These are phyloP conservation scores for Ephestia elutella DNA, from an alignment of 1,140 invertebrate species.

Conservation along the genomic window DNA sequence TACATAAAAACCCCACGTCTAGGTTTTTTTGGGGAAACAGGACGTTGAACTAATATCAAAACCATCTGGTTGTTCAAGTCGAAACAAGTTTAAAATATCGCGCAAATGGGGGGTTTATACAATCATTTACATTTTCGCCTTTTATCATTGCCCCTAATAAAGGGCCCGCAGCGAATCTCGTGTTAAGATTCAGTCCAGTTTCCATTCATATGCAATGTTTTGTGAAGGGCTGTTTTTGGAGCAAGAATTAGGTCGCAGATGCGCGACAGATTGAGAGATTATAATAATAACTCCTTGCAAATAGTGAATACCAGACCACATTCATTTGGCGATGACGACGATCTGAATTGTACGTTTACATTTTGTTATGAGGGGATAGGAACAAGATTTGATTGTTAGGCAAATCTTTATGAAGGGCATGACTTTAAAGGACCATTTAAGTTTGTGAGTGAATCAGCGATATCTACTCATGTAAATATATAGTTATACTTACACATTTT, in stretches of 20 bases:
- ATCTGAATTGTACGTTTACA: neutral
- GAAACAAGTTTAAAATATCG: slow-evolving; percentile 33
- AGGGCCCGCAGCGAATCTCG: slow-evolving; percentile 66
- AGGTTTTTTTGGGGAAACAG: neutral
- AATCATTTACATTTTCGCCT: slow-evolving; percentile 57
- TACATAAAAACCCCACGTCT: neutral
- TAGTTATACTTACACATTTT: too few relatives aligned
- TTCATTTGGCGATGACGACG: neutral
- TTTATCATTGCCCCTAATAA: slow-evolving; percentile 63
- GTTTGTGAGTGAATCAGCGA: neutral
- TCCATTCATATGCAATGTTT: slow-evolving; percentile 68
- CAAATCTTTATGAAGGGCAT: slow-evolving; percentile 4
- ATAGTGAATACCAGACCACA: slow-evolving; percentile 1
- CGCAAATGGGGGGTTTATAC: slow-evolving; percentile 36
- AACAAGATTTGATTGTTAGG: slow-evolving; percentile 6
- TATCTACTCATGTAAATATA: too few relatives aligned
- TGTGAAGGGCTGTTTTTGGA: slow-evolving; percentile 58
- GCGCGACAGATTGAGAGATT: slow-evolving; percentile 63
- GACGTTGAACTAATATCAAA: slow-evolving; percentile 2
- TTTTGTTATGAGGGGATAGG: neutral
- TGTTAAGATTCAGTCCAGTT: slow-evolving; percentile 71
- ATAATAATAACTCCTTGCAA: slow-evolving; percentile 46
- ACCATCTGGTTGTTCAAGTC: slow-evolving; percentile 32
- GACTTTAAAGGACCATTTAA: neutral
- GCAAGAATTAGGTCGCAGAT: slow-evolving; percentile 68